These are phyloP conservation scores for Diplodus sargus DNA, from an alignment of 2,797 vertebrate genomes.

Conservation along the genomic window DNA sequence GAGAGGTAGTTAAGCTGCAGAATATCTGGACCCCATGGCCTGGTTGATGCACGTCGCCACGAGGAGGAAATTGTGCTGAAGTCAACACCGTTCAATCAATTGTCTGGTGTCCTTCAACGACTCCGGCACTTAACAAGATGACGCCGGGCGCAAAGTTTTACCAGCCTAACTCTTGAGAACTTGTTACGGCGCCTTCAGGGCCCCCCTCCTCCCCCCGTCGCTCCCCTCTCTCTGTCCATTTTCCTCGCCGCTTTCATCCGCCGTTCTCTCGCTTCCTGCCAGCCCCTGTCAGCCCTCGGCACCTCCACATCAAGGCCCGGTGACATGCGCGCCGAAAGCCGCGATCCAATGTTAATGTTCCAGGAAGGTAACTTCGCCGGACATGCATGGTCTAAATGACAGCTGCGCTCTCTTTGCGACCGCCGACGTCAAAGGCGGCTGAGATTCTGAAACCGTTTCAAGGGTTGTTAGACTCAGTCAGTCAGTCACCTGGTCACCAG, in stretches of 20 bases:
- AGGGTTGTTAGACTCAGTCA: constrained; percentile 27
- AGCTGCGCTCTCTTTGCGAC: constrained; percentile 70
- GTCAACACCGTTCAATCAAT: constrained; percentile 89
- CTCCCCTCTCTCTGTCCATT: not conserved
- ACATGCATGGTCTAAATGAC: constrained; percentile 70
- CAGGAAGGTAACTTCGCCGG: constrained; percentile 61
- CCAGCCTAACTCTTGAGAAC: constrained; percentile 54
- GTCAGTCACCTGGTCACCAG: constrained; percentile 10
- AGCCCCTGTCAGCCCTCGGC: constrained; percentile 9
- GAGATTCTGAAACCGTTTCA: constrained; percentile 44
- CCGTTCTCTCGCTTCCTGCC: constrained; percentile 14
- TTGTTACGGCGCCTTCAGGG: constrained; percentile 62
- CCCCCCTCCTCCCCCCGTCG: constrained; percentile 20
- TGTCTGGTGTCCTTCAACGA: constrained; percentile 75
- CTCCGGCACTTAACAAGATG: constrained; percentile 69
- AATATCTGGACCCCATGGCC: constrained; percentile 68
- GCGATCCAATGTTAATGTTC: constrained; percentile 63
- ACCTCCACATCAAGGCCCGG: constrained; percentile 47
- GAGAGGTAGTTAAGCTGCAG: constrained; percentile 86
- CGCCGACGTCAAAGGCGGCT: constrained; percentile 29
- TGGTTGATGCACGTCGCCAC: constrained; percentile 81
- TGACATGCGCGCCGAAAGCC: constrained; percentile 67
- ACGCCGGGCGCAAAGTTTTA: constrained; percentile 59
- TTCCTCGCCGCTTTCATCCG: constrained; percentile 21
- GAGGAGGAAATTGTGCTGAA: constrained; percentile 88